A percentile compares a stretch with the other conserved stretches of the same genome.
Evolutionary conservation across 1,140 invertebrate genomes (phyloP).

Genomic region (Teleopsis dalmanni): DNA sequence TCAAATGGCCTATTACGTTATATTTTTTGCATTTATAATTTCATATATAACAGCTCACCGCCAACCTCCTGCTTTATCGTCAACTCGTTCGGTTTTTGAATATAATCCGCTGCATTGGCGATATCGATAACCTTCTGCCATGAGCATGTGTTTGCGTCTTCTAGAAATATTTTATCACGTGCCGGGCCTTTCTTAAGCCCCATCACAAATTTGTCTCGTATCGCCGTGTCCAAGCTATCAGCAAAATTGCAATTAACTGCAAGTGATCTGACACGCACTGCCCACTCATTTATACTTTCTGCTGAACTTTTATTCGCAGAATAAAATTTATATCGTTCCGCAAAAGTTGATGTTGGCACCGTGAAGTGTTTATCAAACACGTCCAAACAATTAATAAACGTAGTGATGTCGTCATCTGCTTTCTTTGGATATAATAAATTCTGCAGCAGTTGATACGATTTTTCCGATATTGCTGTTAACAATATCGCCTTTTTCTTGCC

Average conservation of each 20-base stretch:
- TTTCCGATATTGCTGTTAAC: slow-evolving; percentile 3
- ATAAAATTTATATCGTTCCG: slow-evolving; percentile 10
- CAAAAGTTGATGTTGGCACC: neutral
- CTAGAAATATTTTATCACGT: slow-evolving; percentile 39
- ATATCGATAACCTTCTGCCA: slow-evolving; percentile 23
- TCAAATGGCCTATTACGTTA: slow-evolving; percentile 16
- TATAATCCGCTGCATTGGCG: slow-evolving; percentile 17
- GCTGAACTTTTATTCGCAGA: neutral
- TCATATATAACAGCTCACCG: slow-evolving; percentile 11
- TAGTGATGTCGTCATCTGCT: neutral
- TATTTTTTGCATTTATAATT: slow-evolving; percentile 16
- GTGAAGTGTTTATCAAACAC: neutral
- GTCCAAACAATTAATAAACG: neutral
- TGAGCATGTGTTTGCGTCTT: slow-evolving; percentile 38
- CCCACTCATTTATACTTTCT: slow-evolving; percentile 18
- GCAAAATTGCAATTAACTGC: slow-evolving; percentile 19
- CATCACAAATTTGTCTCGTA: slow-evolving; percentile 18
- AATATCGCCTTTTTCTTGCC: slow-evolving; percentile 10
- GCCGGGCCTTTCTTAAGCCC: slow-evolving; percentile 24
- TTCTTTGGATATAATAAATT: slow-evolving; percentile 7
- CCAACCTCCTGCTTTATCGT: too few relatives aligned
- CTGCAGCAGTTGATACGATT: neutral
- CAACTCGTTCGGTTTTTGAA: slow-evolving; percentile 15
- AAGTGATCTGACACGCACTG: slow-evolving; percentile 18
- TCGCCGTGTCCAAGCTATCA: slow-evolving; percentile 18